Evolutionary conservation across 2,113 vertebrate genomes (phyloP).

Genomic region (Paradoxurus hermaphroditus): DNA sequence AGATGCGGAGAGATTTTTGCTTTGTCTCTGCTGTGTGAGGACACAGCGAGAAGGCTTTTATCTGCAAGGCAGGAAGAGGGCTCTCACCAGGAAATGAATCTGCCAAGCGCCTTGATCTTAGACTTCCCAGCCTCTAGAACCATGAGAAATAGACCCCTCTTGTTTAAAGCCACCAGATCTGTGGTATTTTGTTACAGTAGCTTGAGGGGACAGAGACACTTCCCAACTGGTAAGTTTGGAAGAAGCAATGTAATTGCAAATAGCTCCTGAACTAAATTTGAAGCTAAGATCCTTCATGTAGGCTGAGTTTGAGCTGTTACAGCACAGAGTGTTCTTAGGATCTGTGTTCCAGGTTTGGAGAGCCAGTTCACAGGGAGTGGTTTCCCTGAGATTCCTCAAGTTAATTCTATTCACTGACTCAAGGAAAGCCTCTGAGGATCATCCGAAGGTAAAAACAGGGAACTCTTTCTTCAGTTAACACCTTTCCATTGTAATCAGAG

Average conservation of each 20-base stretch:
- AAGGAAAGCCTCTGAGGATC: neutral
- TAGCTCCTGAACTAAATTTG: neutral
- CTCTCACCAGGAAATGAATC: neutral
- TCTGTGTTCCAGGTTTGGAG: neutral
- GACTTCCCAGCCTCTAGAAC: neutral
- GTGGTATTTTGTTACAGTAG: neutral
- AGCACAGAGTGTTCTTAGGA: too few species aligned
- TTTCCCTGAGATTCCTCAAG: neutral
- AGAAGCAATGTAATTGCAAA: neutral
- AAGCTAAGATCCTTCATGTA: neutral
- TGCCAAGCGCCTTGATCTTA: neutral
- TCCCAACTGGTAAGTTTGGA: neutral
- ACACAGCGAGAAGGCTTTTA: neutral
- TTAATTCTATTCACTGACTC: neutral
- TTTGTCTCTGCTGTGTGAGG: neutral
- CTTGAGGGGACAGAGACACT: neutral
- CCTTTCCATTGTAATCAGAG: neutral
- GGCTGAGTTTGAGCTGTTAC: neutral
- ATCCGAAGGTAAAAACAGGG: neutral
- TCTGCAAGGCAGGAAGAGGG: neutral
- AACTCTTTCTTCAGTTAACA: neutral
- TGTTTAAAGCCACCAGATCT: neutral
- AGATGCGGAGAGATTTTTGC: neutral
- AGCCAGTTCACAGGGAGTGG: neutral
- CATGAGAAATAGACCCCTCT: neutral